phyloP scores from a whole-genome alignment of 2,797 vertebrate species.

The Phaenicophaeus curvirostris region DNA sequence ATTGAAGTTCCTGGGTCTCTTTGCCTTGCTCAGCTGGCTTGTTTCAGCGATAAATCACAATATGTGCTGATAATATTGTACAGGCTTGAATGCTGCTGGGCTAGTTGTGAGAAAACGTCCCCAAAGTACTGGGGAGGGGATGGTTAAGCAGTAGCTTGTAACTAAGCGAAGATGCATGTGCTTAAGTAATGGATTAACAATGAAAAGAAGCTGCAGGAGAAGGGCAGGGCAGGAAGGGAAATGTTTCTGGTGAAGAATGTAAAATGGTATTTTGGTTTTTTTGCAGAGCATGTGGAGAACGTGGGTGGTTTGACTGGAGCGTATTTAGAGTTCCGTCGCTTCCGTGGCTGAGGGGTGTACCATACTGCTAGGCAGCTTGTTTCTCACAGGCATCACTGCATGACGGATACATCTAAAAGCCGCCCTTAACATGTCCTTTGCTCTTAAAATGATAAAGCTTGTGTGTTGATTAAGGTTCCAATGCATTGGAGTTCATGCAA shows the following conservation, averaged over 20 bases:
- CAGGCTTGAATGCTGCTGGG: not conserved
- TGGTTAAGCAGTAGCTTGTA: not conserved
- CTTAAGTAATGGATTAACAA: not conserved
- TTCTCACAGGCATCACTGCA: not conserved
- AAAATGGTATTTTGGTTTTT: not conserved
- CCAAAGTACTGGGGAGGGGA: not conserved
- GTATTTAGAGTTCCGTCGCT: conserved; percentile 13
- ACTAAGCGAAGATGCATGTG: not conserved
- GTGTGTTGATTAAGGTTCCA: not conserved
- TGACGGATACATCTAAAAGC: not conserved
- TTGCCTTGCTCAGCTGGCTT: not conserved
- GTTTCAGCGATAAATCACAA: not conserved
- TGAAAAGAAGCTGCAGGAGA: not conserved
- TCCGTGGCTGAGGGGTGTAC: not conserved
- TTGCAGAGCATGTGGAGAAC: conserved; percentile 5
- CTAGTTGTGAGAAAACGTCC: not conserved
- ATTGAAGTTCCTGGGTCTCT: not conserved
- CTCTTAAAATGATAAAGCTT: not conserved
- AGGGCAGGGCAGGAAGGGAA: not conserved
- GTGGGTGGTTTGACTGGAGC: conserved; percentile 38
- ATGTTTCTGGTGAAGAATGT: conserved; percentile 4
- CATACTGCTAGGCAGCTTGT: not conserved
- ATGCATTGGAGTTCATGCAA: not conserved
- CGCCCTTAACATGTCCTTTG: not conserved
- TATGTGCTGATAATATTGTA: not conserved